Evolutionary conservation across 2,113 vertebrate species (phyloP).

Genomic region (Xiphophorus hellerii): DNA sequence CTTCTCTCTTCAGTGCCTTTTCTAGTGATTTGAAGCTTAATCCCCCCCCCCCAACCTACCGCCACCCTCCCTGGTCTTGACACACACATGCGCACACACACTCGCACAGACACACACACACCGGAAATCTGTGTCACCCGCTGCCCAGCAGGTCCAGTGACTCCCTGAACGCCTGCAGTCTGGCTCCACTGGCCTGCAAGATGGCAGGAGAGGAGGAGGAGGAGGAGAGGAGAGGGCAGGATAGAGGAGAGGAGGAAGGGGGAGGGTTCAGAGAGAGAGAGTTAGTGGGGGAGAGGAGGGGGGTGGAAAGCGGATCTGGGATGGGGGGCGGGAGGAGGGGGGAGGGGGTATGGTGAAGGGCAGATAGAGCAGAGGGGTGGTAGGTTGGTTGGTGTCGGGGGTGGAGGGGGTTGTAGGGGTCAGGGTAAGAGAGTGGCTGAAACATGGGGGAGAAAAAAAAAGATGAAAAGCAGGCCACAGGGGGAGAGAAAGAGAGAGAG

Average conservation of each 20-base stretch:
- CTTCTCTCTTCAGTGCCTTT: conserved; percentile 65
- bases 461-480: conserved; percentile 34
- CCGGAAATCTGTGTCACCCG: conserved; percentile 80
- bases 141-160: conserved; percentile 80
- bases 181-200: conserved; percentile 80
- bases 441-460: conserved; percentile 44
- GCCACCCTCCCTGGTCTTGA: conserved; percentile 39
- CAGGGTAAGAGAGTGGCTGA: conserved; percentile 42
- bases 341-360: conserved; percentile 21
- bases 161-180: conserved; percentile 80
- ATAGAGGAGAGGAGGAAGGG: conserved; percentile 24
- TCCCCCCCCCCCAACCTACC: conserved; percentile 63
- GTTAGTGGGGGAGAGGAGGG: conserved; percentile 33
- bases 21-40: conserved; percentile 80
- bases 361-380: conserved; percentile 46
- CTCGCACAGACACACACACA: conserved; percentile 47
- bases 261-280: conserved; percentile 13
- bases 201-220: conserved; percentile 73
- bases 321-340: conserved; percentile 33
- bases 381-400: conserved; percentile 13
- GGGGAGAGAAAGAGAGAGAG: conserved; percentile 40
- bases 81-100: conserved; percentile 44
- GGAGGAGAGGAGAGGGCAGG: conserved; percentile 37
- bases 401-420: conserved; percentile 10
- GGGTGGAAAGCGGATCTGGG: conserved; percentile 51